phyloP scores from a whole-genome alignment of 2,888 invertebrate genomes.

The Harpalus rufipes region DNA sequence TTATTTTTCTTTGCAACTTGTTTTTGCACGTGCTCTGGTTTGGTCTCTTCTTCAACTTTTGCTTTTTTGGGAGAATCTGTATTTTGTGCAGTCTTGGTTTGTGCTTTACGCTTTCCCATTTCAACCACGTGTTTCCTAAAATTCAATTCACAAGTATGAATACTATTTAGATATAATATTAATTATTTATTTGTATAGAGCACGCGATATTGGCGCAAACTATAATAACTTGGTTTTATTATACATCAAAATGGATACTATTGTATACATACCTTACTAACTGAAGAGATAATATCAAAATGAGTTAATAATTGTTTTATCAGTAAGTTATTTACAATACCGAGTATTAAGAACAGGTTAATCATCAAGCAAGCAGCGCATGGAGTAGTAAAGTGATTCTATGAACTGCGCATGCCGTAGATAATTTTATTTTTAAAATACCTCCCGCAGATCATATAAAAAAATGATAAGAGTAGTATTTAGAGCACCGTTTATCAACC shows the following conservation, averaged over 20 bases:
- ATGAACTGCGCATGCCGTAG: neutral
- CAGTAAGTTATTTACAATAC: neutral
- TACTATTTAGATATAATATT: neutral
- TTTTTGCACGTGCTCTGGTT: neutral
- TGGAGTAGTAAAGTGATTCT: neutral
- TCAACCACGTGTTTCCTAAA: neutral
- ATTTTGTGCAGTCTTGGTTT: neutral
- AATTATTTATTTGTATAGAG: neutral
- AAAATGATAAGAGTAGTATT: neutral
- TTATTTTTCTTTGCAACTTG: neutral
- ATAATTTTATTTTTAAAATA: slow-evolving; percentile 8
- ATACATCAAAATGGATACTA: neutral
- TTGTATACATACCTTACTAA: neutral
- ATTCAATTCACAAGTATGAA: neutral
- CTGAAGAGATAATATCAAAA: neutral
- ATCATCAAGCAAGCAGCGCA: neutral
- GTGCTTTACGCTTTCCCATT: slow-evolving; percentile 39
- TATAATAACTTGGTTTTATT: neutral
- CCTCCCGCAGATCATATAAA: slow-evolving; percentile 3
- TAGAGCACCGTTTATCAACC: too few relatives aligned
- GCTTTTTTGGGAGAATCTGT: slow-evolving; percentile 9
- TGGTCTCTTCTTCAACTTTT: slow-evolving; percentile 4
- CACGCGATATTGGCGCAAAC: neutral
- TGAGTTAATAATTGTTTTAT: neutral
- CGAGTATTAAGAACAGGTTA: neutral